These are phyloP conservation scores for Mormyrus proboscirostris DNA, from an alignment of 2,797 vertebrate species.

Conservation along the genomic window DNA sequence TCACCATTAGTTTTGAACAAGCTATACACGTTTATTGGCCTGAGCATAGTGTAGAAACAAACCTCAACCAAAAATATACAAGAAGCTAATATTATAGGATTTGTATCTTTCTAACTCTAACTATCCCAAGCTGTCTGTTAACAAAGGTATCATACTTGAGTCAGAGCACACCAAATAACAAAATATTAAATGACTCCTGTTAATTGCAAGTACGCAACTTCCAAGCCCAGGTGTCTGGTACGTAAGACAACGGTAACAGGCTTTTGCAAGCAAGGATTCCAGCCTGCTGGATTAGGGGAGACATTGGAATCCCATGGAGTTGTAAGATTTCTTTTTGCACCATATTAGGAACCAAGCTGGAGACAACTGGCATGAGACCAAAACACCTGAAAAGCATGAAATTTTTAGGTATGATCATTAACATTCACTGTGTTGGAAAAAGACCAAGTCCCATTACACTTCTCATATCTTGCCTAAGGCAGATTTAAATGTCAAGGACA, in stretches of 20 bases:
- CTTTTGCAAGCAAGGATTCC: background rate
- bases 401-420: constrained; percentile 33
- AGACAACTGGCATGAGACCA: constrained; percentile 36
- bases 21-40: background rate
- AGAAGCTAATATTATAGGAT: background rate
- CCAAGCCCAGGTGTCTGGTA: background rate
- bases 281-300: constrained; percentile 8
- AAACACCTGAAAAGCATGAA: constrained; percentile 33
- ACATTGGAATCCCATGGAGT: constrained; percentile 22
- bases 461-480: constrained; percentile 27
- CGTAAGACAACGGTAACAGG: background rate
- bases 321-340: constrained; percentile 39
- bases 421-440: constrained; percentile 29
- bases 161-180: background rate
- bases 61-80: background rate
- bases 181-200: background rate
- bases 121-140: background rate
- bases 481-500: constrained; percentile 25
- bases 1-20: background rate
- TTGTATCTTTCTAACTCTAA: background rate
- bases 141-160: background rate
- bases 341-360: constrained; percentile 33
- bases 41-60: background rate
- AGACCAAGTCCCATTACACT: constrained; percentile 37
- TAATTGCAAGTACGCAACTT: background rate